Percentiles rank a stretch among this genome's conserved stretches.
Evolutionary conservation across 2,888 invertebrate species (phyloP).

Genomic region (Melanostoma mellinum): DNA sequence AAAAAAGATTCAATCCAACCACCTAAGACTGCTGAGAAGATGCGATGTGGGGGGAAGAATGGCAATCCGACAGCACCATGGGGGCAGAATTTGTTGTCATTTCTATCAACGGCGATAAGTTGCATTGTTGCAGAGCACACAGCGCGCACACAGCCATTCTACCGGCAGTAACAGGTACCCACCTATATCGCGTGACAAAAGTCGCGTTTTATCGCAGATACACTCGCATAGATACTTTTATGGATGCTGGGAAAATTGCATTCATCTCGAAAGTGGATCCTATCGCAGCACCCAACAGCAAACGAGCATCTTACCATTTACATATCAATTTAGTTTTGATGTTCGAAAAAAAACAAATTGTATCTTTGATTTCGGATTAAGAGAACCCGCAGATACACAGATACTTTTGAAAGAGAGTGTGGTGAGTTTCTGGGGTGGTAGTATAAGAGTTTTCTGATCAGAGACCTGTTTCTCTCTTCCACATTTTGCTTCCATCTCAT

Average conservation of each 20-base stretch:
- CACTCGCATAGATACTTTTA: slow-evolving; percentile 17
- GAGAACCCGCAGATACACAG: slow-evolving; percentile 5
- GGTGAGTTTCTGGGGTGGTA: slow-evolving; percentile 38
- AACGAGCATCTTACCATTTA: slow-evolving; percentile 52
- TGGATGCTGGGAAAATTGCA: slow-evolving; percentile 4
- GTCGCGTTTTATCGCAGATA: slow-evolving; percentile 17
- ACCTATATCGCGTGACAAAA: slow-evolving; percentile 30
- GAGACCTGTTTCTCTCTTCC: slow-evolving; percentile 13
- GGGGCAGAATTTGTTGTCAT: slow-evolving; percentile 50
- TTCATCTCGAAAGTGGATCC: slow-evolving; percentile 12
- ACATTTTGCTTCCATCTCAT: slow-evolving; percentile 25
- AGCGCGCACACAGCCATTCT: neutral
- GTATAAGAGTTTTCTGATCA: slow-evolving; percentile 58
- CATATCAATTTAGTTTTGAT: slow-evolving; percentile 51
- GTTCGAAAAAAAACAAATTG: slow-evolving; percentile 18
- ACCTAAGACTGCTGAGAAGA: slow-evolving; percentile 39
- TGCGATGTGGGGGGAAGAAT: slow-evolving; percentile 35
- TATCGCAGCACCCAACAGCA: neutral
- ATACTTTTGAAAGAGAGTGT: slow-evolving; percentile 44
- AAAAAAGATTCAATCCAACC: slow-evolving; percentile 34
- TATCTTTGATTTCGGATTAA: slow-evolving; percentile 31
- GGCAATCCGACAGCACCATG: slow-evolving; percentile 35
- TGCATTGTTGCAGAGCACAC: slow-evolving; percentile 36
- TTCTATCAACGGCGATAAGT: slow-evolving; percentile 38
- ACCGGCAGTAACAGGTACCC: slow-evolving; percentile 45